Base-by-base conservation (phyloP, 2,888 invertebrate species). In the Pycnomerus fuliginosus region DNA sequence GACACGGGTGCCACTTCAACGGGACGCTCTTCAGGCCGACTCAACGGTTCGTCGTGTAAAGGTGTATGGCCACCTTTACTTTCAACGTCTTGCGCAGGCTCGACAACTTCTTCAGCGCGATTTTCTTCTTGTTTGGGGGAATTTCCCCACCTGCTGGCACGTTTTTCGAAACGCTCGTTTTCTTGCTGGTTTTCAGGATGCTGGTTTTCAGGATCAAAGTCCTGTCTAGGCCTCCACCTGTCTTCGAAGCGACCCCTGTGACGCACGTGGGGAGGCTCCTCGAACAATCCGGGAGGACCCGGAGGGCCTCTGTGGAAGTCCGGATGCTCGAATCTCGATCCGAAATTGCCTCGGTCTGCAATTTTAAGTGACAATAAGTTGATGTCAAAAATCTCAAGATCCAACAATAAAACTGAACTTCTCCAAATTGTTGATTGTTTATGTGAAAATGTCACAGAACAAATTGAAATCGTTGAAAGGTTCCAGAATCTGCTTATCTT, bases 301-400 rank as follows among this genome's bases (percentile, higher is more conserved):
- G 48, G 39, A 32, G 62, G 65, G n/a, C 63, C 65, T 3, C 69
- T 63, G 25, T 53, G 55, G 30, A 59, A 60, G 27, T 61, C 64
- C n/a, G 64, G 67, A 3, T 62, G 65, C n/a, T 64, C 65, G 37
- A 62, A 62, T 11, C 60, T 60, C 34, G 54, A 59, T 46, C 53
- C 69, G 44, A 55, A 59, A 22, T 51, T 71, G 25, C 67, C 30
- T 67, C 55, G 28, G 66, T 64, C 8, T 67, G 65, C 0, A 15
- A 3, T 5, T 4, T n/a, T 1, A 28, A 28, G 16, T 28, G n/a
- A 28, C 3, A 30, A 3, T n/a, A n/a, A n/a, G n/a, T n/a, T n/a
- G n/a, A n/a, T n/a, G n/a, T n/a, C n/a, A n/a, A n/a, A n/a, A n/a
- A n/a, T n/a, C n/a, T n/a, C n/a, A n/a, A n/a, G n/a, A n/a, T n/a